Evolutionary conservation across 2,888 invertebrate species (phyloP).

Genomic region (Calephelis perditalis): DNA sequence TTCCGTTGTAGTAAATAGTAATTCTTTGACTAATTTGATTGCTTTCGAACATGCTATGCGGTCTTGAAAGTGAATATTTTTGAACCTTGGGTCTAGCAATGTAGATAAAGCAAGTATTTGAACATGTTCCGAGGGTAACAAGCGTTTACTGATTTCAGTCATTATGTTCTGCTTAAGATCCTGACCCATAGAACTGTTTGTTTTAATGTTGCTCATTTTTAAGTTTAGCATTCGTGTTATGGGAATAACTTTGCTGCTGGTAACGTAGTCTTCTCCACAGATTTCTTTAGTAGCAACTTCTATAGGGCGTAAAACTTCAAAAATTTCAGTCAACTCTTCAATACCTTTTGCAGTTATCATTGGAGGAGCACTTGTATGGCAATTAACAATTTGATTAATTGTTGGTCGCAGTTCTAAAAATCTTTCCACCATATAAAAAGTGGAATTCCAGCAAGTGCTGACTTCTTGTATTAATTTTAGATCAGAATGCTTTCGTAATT

Average conservation of each 20-base stretch:
- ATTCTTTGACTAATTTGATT: too few relatives aligned
- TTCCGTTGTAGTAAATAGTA: too few relatives aligned
- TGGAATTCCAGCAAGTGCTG: slow-evolving; percentile 28
- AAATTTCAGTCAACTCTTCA: slow-evolving; percentile 23
- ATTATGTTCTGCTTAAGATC: too few relatives aligned
- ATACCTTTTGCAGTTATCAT: slow-evolving; percentile 24
- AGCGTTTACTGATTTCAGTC: too few relatives aligned
- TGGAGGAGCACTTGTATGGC: slow-evolving; percentile 24
- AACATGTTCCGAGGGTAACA: too few relatives aligned
- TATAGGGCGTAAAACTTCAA: too few relatives aligned
- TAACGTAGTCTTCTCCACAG: neutral
- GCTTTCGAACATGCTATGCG: too few relatives aligned
- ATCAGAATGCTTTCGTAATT: slow-evolving; percentile 22
- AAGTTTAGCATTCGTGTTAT: slow-evolving; percentile 1
- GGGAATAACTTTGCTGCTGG: slow-evolving; percentile 2
- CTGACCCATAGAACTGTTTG: slow-evolving; percentile 1
- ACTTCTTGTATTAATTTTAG: slow-evolving; percentile 26
- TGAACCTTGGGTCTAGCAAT: too few relatives aligned
- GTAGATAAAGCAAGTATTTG: too few relatives aligned
- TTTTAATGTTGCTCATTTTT: neutral
- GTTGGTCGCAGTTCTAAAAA: slow-evolving; percentile 23
- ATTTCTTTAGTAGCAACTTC: too few relatives aligned
- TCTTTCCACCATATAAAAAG: slow-evolving; percentile 27
- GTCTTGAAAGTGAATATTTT: too few relatives aligned
- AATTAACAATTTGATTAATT: slow-evolving; percentile 25